Conservation (phyloP, 2,797 vertebrate genomes). For the Rhinophrynus dorsalis region DNA sequence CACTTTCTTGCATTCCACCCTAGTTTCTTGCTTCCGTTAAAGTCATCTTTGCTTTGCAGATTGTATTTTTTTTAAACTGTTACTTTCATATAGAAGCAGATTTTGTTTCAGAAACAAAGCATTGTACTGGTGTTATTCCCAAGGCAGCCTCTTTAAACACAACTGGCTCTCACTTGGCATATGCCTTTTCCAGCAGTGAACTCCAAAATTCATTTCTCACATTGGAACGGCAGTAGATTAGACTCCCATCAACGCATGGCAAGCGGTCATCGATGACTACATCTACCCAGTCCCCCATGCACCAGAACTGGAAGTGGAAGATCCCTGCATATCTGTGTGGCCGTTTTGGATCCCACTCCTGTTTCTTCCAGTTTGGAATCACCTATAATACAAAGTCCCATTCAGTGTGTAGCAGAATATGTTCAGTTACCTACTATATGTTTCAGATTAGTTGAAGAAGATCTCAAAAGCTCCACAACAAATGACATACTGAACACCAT, state of each 20-base stretch:
- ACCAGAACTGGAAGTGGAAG: slow-evolving; percentile 92
- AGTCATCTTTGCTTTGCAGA: too few relatives aligned
- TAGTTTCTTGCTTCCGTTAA: too few relatives aligned
- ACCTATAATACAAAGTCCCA: slow-evolving; percentile 66
- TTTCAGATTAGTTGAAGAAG: too few relatives aligned
- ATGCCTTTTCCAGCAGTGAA: slow-evolving; percentile 90
- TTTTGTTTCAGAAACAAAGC: too few relatives aligned
- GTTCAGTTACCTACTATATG: too few relatives aligned
- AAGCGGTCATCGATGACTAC: slow-evolving; percentile 91
- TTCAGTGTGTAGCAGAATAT: too few relatives aligned
- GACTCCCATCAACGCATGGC: slow-evolving; percentile 77
- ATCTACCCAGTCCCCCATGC: slow-evolving; percentile 87
- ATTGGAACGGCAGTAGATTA: slow-evolving; percentile 91
- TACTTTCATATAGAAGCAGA: too few relatives aligned
- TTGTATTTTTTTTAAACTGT: too few relatives aligned
- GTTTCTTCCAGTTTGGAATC: slow-evolving; percentile 81
- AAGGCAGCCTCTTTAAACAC: neutral
- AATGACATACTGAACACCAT: too few relatives aligned
- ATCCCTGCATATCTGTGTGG: slow-evolving; percentile 84
- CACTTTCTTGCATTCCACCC: too few relatives aligned
- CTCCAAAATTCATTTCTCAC: slow-evolving; percentile 91
- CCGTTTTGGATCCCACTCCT: slow-evolving; percentile 84
- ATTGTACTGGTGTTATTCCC: neutral
- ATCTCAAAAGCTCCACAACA: too few relatives aligned
- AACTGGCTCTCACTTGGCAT: slow-evolving; percentile 82